Percentiles rank a stretch among this genome's conserved stretches.
These are phyloP conservation scores for Terebella lapidaria DNA, from an alignment of 2,888 invertebrate species.

Conservation along the genomic window DNA sequence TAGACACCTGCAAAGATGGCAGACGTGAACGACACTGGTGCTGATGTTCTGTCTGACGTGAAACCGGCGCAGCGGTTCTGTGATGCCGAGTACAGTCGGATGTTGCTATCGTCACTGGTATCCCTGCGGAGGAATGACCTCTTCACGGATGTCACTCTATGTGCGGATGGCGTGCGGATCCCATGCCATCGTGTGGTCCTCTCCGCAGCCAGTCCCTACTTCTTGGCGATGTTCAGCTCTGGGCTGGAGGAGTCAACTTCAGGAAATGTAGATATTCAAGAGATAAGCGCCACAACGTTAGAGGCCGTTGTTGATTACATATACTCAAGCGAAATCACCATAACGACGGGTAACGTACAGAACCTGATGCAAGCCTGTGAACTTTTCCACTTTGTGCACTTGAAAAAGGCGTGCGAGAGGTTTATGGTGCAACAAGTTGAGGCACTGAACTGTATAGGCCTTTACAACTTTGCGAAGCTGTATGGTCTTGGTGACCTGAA, in stretches of 20 bases:
- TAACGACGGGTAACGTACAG: conserved; percentile 21
- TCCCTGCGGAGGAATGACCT: conserved; percentile 6
- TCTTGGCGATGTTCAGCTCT: conserved; percentile 18
- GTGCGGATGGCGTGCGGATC: conserved; percentile 5
- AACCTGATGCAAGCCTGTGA: conserved; percentile 19
- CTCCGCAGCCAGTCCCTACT: conserved; percentile 18
- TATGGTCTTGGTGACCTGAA: conserved; percentile 13
- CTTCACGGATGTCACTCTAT: conserved; percentile 13
- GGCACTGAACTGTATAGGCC: conserved; percentile 19
- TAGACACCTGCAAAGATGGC: too few species aligned
- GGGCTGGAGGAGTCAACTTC: conserved; percentile 14
- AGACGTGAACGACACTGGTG: too few species aligned
- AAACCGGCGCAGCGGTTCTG: conserved; percentile 1
- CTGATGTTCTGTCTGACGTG: too few species aligned
- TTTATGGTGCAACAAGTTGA: conserved; percentile 19
- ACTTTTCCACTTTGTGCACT: conserved; percentile 14
- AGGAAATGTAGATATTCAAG: conserved; percentile 12
- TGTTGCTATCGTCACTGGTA: conserved; percentile 2
- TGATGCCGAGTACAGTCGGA: conserved; percentile 3
- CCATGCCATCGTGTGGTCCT: conserved; percentile 18
- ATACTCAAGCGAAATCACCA: conserved; percentile 15
- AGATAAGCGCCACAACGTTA: conserved; percentile 11
- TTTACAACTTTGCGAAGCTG: conserved; percentile 17
- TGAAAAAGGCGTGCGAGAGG: conserved; percentile 17
- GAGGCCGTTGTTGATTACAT: conserved; percentile 18